Percentiles rank a stretch among this genome's conserved stretches.
phyloP scores from a whole-genome alignment of 2,797 vertebrate genomes.

The Syncerus caffer region DNA sequence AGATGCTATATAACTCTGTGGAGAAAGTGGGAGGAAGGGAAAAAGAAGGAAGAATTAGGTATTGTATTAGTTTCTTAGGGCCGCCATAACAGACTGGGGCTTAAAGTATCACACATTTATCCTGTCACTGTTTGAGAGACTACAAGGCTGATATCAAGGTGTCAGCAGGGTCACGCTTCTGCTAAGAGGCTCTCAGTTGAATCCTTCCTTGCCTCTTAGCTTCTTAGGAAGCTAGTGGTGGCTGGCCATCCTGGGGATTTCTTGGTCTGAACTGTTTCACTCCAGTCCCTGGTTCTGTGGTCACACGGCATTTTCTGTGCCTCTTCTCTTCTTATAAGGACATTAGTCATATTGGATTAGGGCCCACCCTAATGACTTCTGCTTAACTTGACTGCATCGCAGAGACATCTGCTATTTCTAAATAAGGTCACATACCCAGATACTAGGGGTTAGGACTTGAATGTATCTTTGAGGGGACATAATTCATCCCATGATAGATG shows the following conservation, averaged over 20 bases:
- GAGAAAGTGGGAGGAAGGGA: conserved; percentile 19
- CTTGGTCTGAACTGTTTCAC: not conserved
- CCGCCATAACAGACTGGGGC: not conserved
- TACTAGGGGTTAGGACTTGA: not conserved
- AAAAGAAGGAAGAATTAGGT: not conserved
- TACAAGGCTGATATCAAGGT: not conserved
- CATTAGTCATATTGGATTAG: not conserved
- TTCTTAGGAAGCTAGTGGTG: not conserved
- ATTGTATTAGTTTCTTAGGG: not conserved
- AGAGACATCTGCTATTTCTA: not conserved
- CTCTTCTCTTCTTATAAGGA: not conserved
- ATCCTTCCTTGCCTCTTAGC: not conserved
- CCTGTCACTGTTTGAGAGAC: not conserved
- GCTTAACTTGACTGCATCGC: not conserved
- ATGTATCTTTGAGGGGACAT: not conserved
- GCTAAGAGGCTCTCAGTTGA: not conserved
- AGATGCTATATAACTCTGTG: not conserved
- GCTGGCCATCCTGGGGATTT: not conserved
- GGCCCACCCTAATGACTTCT: not conserved
- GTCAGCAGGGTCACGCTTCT: not conserved
- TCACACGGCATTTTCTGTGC: not conserved
- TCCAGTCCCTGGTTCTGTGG: not conserved
- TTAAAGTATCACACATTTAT: conserved; percentile 9
- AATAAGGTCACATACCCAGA: not conserved
- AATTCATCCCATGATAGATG: not conserved